phyloP scores from a whole-genome alignment of 2,888 invertebrate species.

The Erebia ligea region DNA sequence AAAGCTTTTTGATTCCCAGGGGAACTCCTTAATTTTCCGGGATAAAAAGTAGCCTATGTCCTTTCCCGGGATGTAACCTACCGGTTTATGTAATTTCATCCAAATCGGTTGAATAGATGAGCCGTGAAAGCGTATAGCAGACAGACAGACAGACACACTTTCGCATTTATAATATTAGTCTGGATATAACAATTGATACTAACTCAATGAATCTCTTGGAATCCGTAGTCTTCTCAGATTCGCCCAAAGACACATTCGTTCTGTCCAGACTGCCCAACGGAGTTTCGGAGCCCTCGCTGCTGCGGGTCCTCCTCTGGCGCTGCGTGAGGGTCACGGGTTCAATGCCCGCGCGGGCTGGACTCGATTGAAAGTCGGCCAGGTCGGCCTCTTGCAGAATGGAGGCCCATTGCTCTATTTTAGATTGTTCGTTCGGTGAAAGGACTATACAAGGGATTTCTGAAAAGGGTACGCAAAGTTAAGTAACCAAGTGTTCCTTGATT shows the following conservation, averaged over 20 bases:
- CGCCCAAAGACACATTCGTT: constrained; percentile 72
- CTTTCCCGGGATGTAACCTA: too few relatives aligned
- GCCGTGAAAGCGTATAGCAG: too few relatives aligned
- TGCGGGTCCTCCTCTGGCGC: constrained; percentile 19
- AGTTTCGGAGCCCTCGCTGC: constrained; percentile 60
- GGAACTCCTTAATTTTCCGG: too few relatives aligned
- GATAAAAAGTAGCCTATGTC: too few relatives aligned
- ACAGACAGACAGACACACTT: too few relatives aligned
- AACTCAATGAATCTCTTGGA: constrained; percentile 58
- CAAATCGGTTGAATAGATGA: too few relatives aligned
- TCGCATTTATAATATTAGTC: background rate
- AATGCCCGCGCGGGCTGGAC: background rate
- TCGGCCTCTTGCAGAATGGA: constrained; percentile 61
- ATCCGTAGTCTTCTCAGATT: constrained; percentile 65
- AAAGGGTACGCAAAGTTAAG: background rate
- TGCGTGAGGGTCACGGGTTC: background rate
- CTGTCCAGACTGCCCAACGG: constrained; percentile 71
- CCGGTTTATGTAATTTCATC: too few relatives aligned
- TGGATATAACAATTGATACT: background rate
- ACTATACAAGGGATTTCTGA: background rate
- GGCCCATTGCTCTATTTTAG: constrained; percentile 38
- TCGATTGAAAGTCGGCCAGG: constrained; percentile 51
- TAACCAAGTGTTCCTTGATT: too few relatives aligned
- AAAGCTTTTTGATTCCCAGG: too few relatives aligned
- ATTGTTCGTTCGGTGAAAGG: background rate